Evolutionary conservation across 2,113 vertebrate species (phyloP), one percentile per base, ranked within the genome.

Genomic region (Oncorhynchus gorbuscha): DNA sequence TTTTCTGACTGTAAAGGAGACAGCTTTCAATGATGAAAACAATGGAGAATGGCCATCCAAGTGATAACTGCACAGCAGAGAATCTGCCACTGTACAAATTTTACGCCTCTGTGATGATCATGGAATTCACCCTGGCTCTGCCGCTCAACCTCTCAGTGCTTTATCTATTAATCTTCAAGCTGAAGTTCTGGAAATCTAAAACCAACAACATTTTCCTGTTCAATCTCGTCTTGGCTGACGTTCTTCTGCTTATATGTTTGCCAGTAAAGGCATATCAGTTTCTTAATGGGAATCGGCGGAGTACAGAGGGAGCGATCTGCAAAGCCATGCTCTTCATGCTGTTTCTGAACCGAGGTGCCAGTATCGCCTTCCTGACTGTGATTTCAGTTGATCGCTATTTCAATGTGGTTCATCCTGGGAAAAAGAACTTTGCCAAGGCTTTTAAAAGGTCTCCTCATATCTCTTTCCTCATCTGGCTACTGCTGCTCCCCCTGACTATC

Each of bases 171-270:
- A 93, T 93, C 70, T 95, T 94, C 79, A 92, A 93, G 74, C 89
- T 93, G 49, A 95, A 91, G 79, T 92, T 89, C 80, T 95, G 93
- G 92, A 95, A 92, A 78, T 87, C 94, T 49, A 96, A 94, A 74
- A 92, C 82, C 88, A 97, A 95, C 72, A 93, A 92, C 0, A 66
- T 92, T 39, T 39, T 39, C 39, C 39, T 39, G 8, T 39, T 39
- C 39, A 39, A 39, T 39, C 39, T 39, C 39, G 39, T 39, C 39
- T 39, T 39, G 7, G 39, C 39, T 39, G 39, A 39, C 8, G 2
- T 39, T 39, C 39, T 39, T 9, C 39, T 39, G 39, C 8, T 39
- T 9, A 9, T 39, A 8, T 39, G 39, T 39, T 39, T 39, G 39
- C 8, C 39, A 39, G 39, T 39, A 6, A 39, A 39, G 8, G 39